Percentiles rank a stretch among this genome's conserved stretches.
These are phyloP conservation scores for Oxygymnocypris stewartii DNA, from an alignment of 2,113 vertebrate species.

Conservation along the genomic window DNA sequence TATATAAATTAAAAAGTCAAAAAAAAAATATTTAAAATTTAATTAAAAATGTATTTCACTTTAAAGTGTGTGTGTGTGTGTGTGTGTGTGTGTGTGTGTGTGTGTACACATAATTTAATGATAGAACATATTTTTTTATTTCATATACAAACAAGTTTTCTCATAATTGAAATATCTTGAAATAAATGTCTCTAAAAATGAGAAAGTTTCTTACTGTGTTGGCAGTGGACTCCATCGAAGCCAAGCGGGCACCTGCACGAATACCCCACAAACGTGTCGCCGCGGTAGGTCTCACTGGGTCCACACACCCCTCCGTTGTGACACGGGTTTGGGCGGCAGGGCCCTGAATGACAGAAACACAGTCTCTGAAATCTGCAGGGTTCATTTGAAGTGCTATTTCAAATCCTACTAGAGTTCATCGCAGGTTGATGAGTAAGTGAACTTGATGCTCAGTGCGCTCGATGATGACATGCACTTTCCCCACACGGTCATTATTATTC, in stretches of 20 bases:
- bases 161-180: neutral
- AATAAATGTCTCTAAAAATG: neutral
- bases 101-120: too few species aligned
- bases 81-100: too few species aligned
- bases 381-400: neutral
- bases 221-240: conserved; percentile 85
- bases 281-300: conserved; percentile 79
- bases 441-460: neutral
- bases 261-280: conserved; percentile 84
- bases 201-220: conserved; percentile 82
- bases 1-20: too few species aligned
- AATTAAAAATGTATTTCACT: too few species aligned
- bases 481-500: neutral
- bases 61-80: too few species aligned
- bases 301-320: conserved; percentile 86
- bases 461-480: neutral
- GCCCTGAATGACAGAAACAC: conserved; percentile 64
- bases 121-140: too few species aligned
- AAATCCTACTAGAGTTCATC: neutral
- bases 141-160: neutral
- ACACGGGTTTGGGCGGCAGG: conserved; percentile 84
- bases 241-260: conserved; percentile 82
- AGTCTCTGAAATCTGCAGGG: neutral
- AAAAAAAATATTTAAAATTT: too few species aligned
- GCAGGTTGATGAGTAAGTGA: neutral